Evolutionary conservation across 1,140 invertebrate genomes (phyloP), one percentile per base, ranked within the genome.

Genomic region (Cotesia typhae): DNA sequence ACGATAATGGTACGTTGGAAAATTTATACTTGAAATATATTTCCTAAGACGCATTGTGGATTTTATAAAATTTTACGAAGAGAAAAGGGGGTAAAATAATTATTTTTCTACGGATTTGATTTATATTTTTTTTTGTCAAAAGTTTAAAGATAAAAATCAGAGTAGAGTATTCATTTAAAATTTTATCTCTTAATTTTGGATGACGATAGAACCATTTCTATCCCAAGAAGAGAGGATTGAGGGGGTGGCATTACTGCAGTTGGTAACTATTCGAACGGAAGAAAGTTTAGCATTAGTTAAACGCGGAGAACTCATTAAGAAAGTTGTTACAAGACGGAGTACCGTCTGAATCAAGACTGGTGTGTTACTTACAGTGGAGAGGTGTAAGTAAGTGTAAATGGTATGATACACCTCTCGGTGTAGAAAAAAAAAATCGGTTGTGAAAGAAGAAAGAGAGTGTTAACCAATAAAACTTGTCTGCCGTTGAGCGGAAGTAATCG

Each of bases 401-500:
- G 14, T 14, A 38, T 36, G 37, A 36, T n/a, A 57, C 2, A 28
- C 28, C 28, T 28, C n/a, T 4, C 5, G 3, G 17, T 7, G n/a
- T 38, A 28, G 37, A 14, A 9, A 35, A 55, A n/a, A 57, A 60
- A 74, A 73, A 71, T 52, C 47, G 73, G 55, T 73, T 75, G 57
- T 74, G 72, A 76, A 67, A 68, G 67, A 75, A 71, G 74, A 20
- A 7, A 67, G 17, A 20, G 9, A 35, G 41, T 55, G 51, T 59
- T 52, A 63, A 47, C 60, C 10, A 14, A n/a, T 61, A 17, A 65
- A 74, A 77, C 75, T 77, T 76, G 74, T 69, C 70, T 59, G 64
- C 67, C 70, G 69, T 72, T 67, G 73, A 69, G 71, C 77, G 74
- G 73, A 73, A 78, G 76, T 82, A 80, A 82, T 81, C 80, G 81